Conservation (phyloP, 30 jellyfish, hydroid and myxozoan species). For the Pelagia noctiluca region DNA sequence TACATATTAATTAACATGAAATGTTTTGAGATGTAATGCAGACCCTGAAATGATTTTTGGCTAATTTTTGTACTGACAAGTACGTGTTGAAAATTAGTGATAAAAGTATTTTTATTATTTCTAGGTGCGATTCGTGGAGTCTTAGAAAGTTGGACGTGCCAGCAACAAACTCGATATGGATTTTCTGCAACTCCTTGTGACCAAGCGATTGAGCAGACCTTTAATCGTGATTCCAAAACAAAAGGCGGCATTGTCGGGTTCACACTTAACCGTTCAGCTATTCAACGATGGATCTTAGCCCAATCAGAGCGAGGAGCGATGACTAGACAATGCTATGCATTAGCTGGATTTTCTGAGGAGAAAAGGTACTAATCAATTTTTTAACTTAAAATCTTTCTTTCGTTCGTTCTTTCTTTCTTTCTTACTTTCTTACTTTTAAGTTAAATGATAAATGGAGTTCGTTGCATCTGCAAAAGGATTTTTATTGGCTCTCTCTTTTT, state of each 20-base stretch:
- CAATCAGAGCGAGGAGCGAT: conserved; percentile 21
- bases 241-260: conserved; percentile 13
- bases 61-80: neutral
- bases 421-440: conserved; percentile 1
- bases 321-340: conserved; percentile 7
- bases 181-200: conserved; percentile 30
- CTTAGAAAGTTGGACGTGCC: conserved; percentile 18
- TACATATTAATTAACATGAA: too few relatives aligned
- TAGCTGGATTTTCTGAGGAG: conserved; percentile 6
- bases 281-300: conserved; percentile 21
- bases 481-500: conserved; percentile 4
- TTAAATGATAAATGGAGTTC: neutral
- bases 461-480: neutral
- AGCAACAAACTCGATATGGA: conserved; percentile 15
- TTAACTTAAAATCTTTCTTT: neutral
- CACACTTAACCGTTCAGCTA: conserved; percentile 9
- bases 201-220: conserved; percentile 21
- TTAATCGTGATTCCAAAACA: conserved; percentile 13
- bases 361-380: conserved; percentile 9
- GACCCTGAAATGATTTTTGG: too few relatives aligned
- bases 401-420: neutral
- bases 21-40: too few relatives aligned
- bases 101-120: conserved; percentile 3
- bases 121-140: conserved; percentile 9
- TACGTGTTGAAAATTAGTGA: conserved; percentile 12